These are phyloP conservation scores for Drosophila diplacantha DNA, from an alignment of 2,888 invertebrate genomes.

Conservation along the genomic window DNA sequence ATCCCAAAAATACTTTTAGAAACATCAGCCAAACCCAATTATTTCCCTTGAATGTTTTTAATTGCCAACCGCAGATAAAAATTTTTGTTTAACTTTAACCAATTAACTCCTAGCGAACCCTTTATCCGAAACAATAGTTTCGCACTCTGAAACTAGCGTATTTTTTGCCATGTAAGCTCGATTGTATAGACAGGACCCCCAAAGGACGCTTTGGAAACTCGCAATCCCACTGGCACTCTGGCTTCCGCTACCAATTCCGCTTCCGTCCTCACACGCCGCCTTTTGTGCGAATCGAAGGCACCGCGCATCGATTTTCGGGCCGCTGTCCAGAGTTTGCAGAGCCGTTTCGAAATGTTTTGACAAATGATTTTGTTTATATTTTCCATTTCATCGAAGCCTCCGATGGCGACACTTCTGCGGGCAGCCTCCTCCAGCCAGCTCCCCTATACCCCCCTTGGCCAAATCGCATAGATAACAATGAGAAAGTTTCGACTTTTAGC, in stretches of 20 bases:
- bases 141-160: neutral
- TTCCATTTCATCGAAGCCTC: slow-evolving; percentile 68
- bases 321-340: slow-evolving; percentile 57
- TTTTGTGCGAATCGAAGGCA: slow-evolving; percentile 40
- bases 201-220: slow-evolving; percentile 9
- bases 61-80: neutral
- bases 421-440: slow-evolving; percentile 16
- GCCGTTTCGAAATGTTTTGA: slow-evolving; percentile 69
- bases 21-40: no score
- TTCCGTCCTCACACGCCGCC: slow-evolving; percentile 56
- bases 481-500: slow-evolving; percentile 52
- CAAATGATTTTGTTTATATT: slow-evolving; percentile 75
- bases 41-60: neutral
- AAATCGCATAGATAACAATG: slow-evolving; percentile 38
- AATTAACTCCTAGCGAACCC: neutral
- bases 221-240: slow-evolving; percentile 22
- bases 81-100: neutral
- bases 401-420: slow-evolving; percentile 57
- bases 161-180: neutral
- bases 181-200: slow-evolving; percentile 4
- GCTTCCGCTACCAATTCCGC: slow-evolving; percentile 51
- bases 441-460: neutral
- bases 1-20: no score
- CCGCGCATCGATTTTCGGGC: slow-evolving; percentile 51
- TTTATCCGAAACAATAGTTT: neutral